Evolutionary conservation across 2,888 invertebrate genomes (phyloP), one percentile per base, ranked within the genome.

Genomic region (Globia sparganii): DNA sequence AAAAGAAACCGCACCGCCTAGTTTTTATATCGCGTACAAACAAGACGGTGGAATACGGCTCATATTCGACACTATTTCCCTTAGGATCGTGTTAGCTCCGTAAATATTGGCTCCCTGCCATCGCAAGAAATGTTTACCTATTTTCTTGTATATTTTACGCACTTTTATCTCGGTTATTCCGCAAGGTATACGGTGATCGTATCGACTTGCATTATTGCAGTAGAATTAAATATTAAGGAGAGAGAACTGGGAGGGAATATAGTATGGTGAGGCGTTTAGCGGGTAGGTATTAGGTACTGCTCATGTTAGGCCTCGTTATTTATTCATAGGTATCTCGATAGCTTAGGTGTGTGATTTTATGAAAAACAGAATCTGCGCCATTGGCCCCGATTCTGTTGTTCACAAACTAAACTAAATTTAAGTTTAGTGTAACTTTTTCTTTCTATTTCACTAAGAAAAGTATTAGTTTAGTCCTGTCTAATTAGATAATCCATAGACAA

Each of bases 1-100:
- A 64, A 73, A 77, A 72, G 28, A 68, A 77, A 85, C 77, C 83
- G 21, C 65, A 61, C 58, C 61, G 49, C 31, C 46, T 69, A 65
- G 83, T 90, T 88, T 86, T 87, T 85, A 79, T 81, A 81, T 81
- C 69, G 70, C 77, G 77, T 68, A 77, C 78, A 85, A 88, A 87
- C 81, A 84, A 81, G 28, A 87, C 80, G 76, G 82, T 62, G 70
- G 58, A 49, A 65, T 72, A 74, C 75, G 71, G 78, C 65, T 91
- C 89, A 90, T 91, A 91, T 91, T 91, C 90, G 90, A 88, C 92
- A 91, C 91, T 92, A 93, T 93, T 93, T 93, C 93, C 93, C 93
- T 78, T 49, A 89, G 91, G 92, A 87, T 74, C 75, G 75, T 73
- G 86, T 87, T 86, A 88, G 87, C 78, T 86, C 77, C 80, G 90